Conservation (phyloP, 1,140 invertebrate genomes). For the Temnothorax nylanderi region DNA sequence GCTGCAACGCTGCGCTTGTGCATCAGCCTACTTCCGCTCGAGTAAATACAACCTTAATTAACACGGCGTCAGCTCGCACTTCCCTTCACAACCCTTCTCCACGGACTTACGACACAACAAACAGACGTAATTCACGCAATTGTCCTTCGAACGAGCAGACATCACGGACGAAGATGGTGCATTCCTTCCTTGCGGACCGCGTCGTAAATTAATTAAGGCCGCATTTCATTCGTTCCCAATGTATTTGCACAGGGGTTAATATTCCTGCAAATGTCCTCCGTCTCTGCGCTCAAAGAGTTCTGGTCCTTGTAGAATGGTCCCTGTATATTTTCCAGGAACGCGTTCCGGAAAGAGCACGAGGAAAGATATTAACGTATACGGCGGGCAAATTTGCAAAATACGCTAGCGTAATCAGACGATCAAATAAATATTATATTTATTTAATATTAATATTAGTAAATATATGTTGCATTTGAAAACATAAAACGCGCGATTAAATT, state of each 20-base stretch:
- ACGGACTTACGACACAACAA: constrained; percentile 76
- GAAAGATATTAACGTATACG: constrained; percentile 34
- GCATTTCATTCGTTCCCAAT: constrained; percentile 52
- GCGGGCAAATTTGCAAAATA: constrained; percentile 24
- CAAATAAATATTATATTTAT: neutral
- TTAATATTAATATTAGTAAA: neutral
- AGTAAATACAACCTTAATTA: constrained; percentile 80
- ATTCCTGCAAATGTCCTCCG: constrained; percentile 28
- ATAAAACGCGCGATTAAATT: too few relatives aligned
- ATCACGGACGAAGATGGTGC: constrained; percentile 43
- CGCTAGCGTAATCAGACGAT: neutral
- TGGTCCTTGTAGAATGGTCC: constrained; percentile 15
- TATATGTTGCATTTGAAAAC: neutral
- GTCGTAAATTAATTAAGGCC: constrained; percentile 56
- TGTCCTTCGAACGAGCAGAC: constrained; percentile 67
- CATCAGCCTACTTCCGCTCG: constrained; percentile 74
- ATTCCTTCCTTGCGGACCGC: constrained; percentile 57
- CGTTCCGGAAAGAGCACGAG: neutral
- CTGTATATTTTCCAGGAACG: neutral
- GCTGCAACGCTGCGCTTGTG: constrained; percentile 54
- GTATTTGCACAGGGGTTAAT: constrained; percentile 55
- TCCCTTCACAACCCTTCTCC: constrained; percentile 60
- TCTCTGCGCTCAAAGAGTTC: constrained; percentile 37
- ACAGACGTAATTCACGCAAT: constrained; percentile 74
- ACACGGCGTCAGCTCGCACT: constrained; percentile 73